A percentile compares a stretch with the other conserved stretches of the same genome.
Evolutionary conservation across 2,797 vertebrate genomes (phyloP).

Genomic region (Pogoniulus pusillus): DNA sequence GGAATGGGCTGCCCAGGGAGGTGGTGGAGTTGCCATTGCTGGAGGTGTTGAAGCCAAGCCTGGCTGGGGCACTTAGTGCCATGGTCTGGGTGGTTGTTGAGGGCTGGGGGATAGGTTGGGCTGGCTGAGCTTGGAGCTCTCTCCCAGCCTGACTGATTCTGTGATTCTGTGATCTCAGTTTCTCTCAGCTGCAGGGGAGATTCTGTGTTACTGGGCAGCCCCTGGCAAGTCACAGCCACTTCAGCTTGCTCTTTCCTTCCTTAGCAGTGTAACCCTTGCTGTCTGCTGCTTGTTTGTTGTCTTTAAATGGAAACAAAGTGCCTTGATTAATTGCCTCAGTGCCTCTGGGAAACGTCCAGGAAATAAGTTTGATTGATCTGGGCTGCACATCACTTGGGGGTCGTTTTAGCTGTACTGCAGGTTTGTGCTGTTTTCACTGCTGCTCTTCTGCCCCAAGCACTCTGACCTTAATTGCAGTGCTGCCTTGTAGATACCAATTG

Average conservation of each 20-base stretch:
- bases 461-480: not conserved
- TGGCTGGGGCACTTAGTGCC: too few relatives aligned
- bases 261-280: not conserved
- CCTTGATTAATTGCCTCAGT: not conserved
- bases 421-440: constrained; percentile 37
- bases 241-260: not conserved
- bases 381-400: not conserved
- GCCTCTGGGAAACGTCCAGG: not conserved
- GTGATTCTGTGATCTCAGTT: too few relatives aligned
- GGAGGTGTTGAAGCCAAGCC: too few relatives aligned
- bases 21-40: too few relatives aligned
- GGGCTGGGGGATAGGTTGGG: too few relatives aligned
- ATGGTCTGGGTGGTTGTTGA: too few relatives aligned
- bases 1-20: too few relatives aligned
- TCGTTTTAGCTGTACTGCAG: not conserved
- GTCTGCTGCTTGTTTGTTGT: not conserved
- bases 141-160: too few relatives aligned
- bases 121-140: too few relatives aligned
- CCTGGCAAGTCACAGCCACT: not conserved
- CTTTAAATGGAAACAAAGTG: not conserved
- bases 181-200: too few relatives aligned
- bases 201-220: not conserved
- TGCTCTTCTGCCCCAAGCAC: not conserved
- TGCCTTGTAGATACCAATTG: not conserved
- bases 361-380: not conserved